Conservation (phyloP, 2,888 invertebrate genomes). For the Synergus laeviventris region DNA sequence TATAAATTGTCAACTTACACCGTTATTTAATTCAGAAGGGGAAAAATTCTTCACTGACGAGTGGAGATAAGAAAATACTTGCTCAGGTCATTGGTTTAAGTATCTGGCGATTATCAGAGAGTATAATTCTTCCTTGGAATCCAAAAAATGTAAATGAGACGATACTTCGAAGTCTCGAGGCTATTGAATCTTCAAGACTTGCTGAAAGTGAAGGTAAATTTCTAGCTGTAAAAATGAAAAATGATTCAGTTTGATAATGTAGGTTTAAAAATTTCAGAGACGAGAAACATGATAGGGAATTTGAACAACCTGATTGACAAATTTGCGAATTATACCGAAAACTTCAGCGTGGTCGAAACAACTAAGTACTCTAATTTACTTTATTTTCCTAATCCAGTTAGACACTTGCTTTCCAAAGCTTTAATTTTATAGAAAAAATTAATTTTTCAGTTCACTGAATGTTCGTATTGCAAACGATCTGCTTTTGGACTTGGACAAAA, state of each 20-base stretch:
- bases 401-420: conserved; percentile 1
- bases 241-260: neutral
- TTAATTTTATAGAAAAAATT: conserved; percentile 9
- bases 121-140: conserved; percentile 68
- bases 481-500: conserved; percentile 65
- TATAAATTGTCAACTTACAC: neutral
- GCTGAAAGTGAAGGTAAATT: conserved; percentile 58
- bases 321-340: conserved; percentile 46
- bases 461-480: conserved; percentile 69
- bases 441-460: conserved; percentile 60
- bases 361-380: neutral
- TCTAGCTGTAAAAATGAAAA: conserved; percentile 1
- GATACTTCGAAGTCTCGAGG: conserved; percentile 58
- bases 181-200: conserved; percentile 54
- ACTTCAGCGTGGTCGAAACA: conserved; percentile 28
- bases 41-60: conserved; percentile 44
- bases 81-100: conserved; percentile 65
- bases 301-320: conserved; percentile 60
- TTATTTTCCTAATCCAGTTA: neutral
- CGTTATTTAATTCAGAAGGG: conserved; percentile 49
- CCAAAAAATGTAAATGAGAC: conserved; percentile 63
- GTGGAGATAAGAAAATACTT: conserved; percentile 54
- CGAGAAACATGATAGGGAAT: neutral
- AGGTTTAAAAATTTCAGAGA: neutral
- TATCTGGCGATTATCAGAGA: conserved; percentile 70